Base-by-base conservation (phyloP, 2,888 invertebrate species). In the Agelastica alni region DNA sequence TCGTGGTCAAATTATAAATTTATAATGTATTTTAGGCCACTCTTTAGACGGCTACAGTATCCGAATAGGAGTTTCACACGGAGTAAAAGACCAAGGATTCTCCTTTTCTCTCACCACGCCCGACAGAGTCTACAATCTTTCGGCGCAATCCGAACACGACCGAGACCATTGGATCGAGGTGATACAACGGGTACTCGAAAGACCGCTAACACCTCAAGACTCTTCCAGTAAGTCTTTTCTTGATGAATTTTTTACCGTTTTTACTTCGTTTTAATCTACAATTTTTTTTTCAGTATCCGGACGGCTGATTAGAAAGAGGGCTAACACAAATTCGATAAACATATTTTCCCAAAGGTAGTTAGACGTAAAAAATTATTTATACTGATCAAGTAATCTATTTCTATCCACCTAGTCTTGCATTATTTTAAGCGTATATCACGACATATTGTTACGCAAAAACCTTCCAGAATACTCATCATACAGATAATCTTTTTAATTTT, bases 41-140 rank as follows among this genome's bases (percentile, higher is more conserved):
- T 81, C 82, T 70, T 82, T 87, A 59, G 89, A 89, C 67, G 90
- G 91, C 1, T 93, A 87, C 74, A 83, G 84, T 55, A 84, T 93
- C 26, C 81, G 85, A 63, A 82, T 86, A 36, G 88, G 88, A 14
- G 84, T 85, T 9, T 82, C 84, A 1, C 78, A 79, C 0, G 85
- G 85, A 47, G 87, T 87, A 60, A 86, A 87, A 63, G 89, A 90
- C 60, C 87, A 90, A 66, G 85, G 89, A 1, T 91, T 86, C 70
- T 85, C 89, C 26, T 93, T 94, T 78, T 89, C 91, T 36, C 79
- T 93, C 42, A 85, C 86, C 59, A 93, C 93, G 0, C 93, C 91
- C 0, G 89, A 89, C 55, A 78, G 91, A 48, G 84, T 83, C 31
- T 92, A 85, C 75, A 85, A 89, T 69, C 77, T 92, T 51, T 89